Percentiles rank a stretch among this genome's conserved stretches.
These are phyloP conservation scores for Dolomedes plantarius DNA, from an alignment of 2,888 invertebrate genomes.

Conservation along the genomic window DNA sequence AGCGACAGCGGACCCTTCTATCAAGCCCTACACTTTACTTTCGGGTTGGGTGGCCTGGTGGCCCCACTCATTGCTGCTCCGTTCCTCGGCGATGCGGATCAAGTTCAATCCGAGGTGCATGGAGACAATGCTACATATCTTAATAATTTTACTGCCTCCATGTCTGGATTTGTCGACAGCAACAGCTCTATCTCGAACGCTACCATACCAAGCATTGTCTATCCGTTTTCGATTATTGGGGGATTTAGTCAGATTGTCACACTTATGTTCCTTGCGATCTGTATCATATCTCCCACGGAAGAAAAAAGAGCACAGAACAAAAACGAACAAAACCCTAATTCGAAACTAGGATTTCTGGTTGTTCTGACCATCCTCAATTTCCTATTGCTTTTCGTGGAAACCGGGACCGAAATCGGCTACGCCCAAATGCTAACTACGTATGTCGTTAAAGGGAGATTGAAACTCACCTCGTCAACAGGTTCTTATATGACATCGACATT, in stretches of 20 bases:
- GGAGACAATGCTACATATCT: neutral
- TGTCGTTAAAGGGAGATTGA: slow-evolving; percentile 75
- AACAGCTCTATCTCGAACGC: neutral
- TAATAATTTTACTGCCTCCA: neutral
- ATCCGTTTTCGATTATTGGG: slow-evolving; percentile 77
- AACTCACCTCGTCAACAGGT: slow-evolving; percentile 76
- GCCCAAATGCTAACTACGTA: slow-evolving; percentile 78
- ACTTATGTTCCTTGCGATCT: slow-evolving; percentile 75
- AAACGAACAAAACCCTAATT: neutral
- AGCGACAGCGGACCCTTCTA: slow-evolving; percentile 77
- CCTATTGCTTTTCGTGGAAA: slow-evolving; percentile 77
- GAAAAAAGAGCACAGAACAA: slow-evolving; percentile 23
- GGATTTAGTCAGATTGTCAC: slow-evolving; percentile 76
- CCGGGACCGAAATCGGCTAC: slow-evolving; percentile 78
- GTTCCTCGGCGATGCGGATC: slow-evolving; percentile 75
- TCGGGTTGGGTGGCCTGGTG: slow-evolving; percentile 78
- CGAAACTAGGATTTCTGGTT: slow-evolving; percentile 73
- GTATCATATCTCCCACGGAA: slow-evolving; percentile 37
- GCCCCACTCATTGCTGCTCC: slow-evolving; percentile 78
- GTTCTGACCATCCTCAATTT: slow-evolving; percentile 76
- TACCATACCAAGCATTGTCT: slow-evolving; percentile 30
- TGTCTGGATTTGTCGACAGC: neutral
- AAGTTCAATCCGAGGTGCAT: neutral
- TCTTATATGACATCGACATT: slow-evolving; percentile 77
- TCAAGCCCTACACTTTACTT: slow-evolving; percentile 78